A percentile compares a stretch with the other conserved stretches of the same genome.
Evolutionary conservation across 2,797 vertebrate genomes (phyloP).

Genomic region (Numenius phaeopus): DNA sequence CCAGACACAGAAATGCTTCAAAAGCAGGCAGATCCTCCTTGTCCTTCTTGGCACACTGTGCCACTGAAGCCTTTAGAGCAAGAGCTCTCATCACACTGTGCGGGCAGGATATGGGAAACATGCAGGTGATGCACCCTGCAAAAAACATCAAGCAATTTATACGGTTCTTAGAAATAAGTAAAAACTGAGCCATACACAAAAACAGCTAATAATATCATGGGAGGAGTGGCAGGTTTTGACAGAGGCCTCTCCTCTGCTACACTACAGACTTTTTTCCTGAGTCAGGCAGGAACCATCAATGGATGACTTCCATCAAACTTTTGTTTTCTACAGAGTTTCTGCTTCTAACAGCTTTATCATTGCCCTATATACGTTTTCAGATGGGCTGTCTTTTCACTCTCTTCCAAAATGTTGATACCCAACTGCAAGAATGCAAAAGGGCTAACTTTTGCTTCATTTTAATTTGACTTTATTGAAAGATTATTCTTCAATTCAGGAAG

Average conservation of each 20-base stretch:
- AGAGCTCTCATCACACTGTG: accelerated
- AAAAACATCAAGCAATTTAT: background rate
- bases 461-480: constrained; percentile 50
- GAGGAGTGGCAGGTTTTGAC: background rate
- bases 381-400: background rate
- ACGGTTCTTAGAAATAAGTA: background rate
- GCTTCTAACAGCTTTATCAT: background rate
- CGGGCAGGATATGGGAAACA: background rate
- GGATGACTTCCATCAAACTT: background rate
- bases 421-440: background rate
- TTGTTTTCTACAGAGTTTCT: background rate
- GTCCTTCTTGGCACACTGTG: background rate
- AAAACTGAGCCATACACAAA: background rate
- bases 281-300: background rate
- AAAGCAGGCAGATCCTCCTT: background rate
- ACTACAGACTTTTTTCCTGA: background rate
- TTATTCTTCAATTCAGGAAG: constrained; percentile 26
- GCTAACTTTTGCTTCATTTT: constrained; percentile 25
- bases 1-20: background rate
- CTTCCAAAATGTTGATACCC: background rate
- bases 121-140: background rate
- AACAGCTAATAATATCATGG: background rate
- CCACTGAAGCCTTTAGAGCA: background rate
- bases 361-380: background rate
- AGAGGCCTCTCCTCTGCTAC: background rate